Percentiles rank a stretch among this genome's conserved stretches.
Conservation (phyloP, 1,140 invertebrate species). For the Coenobita brevimanus region DNA sequence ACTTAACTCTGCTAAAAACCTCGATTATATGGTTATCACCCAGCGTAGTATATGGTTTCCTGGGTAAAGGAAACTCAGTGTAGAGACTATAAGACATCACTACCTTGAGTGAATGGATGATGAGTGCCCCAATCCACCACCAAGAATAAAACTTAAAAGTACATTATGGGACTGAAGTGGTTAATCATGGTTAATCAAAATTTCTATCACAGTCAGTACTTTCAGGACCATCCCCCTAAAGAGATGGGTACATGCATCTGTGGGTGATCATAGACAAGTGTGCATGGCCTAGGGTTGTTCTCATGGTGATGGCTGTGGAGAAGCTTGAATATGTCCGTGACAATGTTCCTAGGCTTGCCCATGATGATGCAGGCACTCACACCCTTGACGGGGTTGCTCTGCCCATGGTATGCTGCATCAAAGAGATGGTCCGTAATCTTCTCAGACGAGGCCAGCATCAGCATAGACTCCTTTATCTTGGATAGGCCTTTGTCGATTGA, state of each 20-base stretch:
- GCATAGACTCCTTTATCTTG: constrained; percentile 97
- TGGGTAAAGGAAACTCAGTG: too few species aligned
- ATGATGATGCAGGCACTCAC: constrained; percentile 81
- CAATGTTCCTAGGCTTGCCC: constrained; percentile 79
- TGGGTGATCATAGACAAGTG: constrained; percentile 46
- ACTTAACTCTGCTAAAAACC: too few species aligned
- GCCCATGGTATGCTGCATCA: constrained; percentile 98
- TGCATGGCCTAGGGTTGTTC: background rate
- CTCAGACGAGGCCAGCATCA: constrained; percentile 99
- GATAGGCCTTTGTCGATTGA: constrained; percentile 86
- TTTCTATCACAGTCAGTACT: too few species aligned
- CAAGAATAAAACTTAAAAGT: too few species aligned
- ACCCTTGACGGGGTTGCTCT: constrained; percentile 88
- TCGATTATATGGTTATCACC: too few species aligned
- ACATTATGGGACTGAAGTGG: too few species aligned
- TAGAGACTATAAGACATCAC: too few species aligned
- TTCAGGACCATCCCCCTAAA: constrained; percentile 69
- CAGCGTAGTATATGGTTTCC: too few species aligned
- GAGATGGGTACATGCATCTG: constrained; percentile 33
- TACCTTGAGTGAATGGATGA: too few species aligned
- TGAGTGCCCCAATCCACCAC: too few species aligned
- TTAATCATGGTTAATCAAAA: too few species aligned
- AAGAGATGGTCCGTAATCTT: constrained; percentile 99
- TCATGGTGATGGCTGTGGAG: constrained; percentile 69
- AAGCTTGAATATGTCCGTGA: constrained; percentile 79